phyloP scores from a whole-genome alignment of 2,113 vertebrate genomes.

The Ailuropoda melanoleuca region DNA sequence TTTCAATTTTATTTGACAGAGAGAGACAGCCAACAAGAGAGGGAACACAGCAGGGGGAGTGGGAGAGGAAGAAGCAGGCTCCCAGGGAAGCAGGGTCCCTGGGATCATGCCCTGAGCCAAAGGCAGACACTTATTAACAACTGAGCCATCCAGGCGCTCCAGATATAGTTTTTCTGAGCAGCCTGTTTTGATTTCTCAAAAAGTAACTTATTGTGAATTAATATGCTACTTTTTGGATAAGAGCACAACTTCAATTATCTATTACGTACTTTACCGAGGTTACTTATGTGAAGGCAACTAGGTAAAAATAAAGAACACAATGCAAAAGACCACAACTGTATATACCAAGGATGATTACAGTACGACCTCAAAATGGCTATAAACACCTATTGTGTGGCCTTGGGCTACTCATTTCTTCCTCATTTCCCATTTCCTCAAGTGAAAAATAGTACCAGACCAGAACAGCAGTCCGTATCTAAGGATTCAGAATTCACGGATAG shows the following conservation, averaged over 20 bases:
- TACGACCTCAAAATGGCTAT: background rate
- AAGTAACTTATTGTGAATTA: background rate
- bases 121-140: too few relatives aligned
- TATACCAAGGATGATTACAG: background rate
- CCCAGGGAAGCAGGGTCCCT: too few relatives aligned
- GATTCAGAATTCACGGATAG: background rate
- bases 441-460: background rate
- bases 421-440: background rate
- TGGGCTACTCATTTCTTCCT: background rate
- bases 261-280: background rate
- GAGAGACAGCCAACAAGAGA: too few relatives aligned
- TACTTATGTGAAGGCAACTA: background rate
- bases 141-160: too few relatives aligned
- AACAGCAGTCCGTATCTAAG: background rate
- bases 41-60: too few relatives aligned
- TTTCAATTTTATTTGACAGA: too few relatives aligned
- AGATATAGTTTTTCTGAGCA: background rate
- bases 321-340: background rate
- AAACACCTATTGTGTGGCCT: background rate
- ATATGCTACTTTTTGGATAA: background rate
- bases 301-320: slow-evolving; percentile 24
- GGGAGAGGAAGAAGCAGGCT: too few relatives aligned
- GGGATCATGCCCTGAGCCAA: too few relatives aligned
- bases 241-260: background rate
- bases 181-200: background rate